Conservation (phyloP, 2,888 invertebrate species). For the Hydriomena furcata region DNA sequence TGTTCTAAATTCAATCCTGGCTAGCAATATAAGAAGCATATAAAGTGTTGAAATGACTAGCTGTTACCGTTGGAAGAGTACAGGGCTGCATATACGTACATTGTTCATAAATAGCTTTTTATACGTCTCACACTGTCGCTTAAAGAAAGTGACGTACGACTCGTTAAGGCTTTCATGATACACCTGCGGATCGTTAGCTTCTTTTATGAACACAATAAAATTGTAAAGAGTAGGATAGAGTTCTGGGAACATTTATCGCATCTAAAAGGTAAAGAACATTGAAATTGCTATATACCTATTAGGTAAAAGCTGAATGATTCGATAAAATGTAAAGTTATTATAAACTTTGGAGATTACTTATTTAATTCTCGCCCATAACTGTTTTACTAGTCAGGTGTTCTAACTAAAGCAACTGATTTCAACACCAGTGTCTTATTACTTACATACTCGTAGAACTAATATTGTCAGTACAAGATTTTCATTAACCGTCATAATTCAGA, state of each 20-base stretch:
- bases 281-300: not conserved
- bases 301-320: not conserved
- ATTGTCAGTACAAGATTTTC: no score
- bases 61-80: slow-evolving; percentile 36
- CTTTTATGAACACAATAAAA: slow-evolving; percentile 31
- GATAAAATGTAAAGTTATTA: no score
- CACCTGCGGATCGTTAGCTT: slow-evolving; percentile 41
- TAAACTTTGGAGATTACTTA: not conserved
- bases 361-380: not conserved
- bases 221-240: slow-evolving; percentile 9
- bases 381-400: no score
- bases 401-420: no score
- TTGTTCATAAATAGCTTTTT: slow-evolving; percentile 61
- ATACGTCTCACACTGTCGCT: slow-evolving; percentile 47
- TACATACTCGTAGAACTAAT: no score
- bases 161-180: slow-evolving; percentile 56
- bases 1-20: slow-evolving; percentile 25
- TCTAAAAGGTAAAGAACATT: not conserved
- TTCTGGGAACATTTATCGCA: not conserved
- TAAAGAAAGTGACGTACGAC: slow-evolving; percentile 55
- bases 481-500: no score
- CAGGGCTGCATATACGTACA: slow-evolving; percentile 44
- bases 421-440: no score
- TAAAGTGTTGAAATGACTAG: slow-evolving; percentile 52
- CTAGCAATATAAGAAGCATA: slow-evolving; percentile 51